Conservation (phyloP, 1,140 invertebrate species). For the Trichonephila clavipes region DNA sequence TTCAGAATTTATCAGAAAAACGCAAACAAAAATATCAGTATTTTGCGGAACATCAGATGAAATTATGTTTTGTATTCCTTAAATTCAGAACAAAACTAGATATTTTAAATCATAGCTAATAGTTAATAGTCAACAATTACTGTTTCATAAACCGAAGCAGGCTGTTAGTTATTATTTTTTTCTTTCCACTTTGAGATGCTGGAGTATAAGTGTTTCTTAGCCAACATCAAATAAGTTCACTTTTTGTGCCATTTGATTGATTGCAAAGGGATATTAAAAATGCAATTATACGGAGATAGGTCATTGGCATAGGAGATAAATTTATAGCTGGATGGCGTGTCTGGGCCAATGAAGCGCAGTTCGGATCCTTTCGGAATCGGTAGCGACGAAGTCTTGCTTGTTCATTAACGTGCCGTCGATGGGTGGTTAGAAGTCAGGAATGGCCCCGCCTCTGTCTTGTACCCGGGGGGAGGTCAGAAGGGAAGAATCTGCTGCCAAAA, state of each 20-base stretch:
- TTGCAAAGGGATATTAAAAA: not conserved
- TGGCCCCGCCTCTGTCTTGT: slow-evolving; percentile 66
- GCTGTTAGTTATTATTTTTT: too few species aligned
- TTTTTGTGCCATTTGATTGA: not conserved
- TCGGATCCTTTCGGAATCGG: not conserved
- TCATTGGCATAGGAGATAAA: not conserved
- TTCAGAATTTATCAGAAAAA: too few species aligned
- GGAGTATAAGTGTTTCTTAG: not conserved
- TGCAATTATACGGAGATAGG: not conserved
- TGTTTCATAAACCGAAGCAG: too few species aligned
- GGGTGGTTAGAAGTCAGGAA: slow-evolving; percentile 55
- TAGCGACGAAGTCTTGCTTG: not conserved
- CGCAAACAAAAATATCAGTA: too few species aligned
- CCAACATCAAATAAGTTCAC: not conserved
- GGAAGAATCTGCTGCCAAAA: slow-evolving; percentile 35
- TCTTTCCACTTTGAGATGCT: not conserved
- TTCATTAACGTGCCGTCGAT: slow-evolving; percentile 58
- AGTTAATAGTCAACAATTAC: too few species aligned
- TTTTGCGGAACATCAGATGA: too few species aligned
- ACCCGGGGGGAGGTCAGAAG: slow-evolving; percentile 8
- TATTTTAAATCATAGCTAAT: too few species aligned
- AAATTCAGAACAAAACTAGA: too few species aligned
- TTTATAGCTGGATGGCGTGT: slow-evolving; percentile 10
- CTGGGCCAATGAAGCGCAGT: not conserved
- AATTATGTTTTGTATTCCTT: too few species aligned